Base-by-base conservation (phyloP, 2,888 invertebrate genomes). In the Leucoptera coffeella region DNA sequence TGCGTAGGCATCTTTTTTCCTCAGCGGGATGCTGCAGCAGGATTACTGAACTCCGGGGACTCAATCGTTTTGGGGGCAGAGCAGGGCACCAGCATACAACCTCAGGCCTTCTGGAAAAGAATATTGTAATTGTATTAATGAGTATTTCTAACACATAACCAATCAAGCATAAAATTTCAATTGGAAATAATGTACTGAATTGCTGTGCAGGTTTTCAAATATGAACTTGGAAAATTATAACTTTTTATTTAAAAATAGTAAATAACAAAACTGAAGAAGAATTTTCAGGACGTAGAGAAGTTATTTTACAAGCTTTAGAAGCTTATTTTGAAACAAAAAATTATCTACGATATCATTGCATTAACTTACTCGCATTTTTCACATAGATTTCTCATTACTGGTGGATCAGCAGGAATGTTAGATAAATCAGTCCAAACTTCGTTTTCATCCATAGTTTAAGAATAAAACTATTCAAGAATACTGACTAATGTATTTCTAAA, bases 21-120 rank as follows among this genome's bases (percentile, higher is more conserved):
- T 94, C 94, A 32, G 90, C 91, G 9, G 94, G 94, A 65, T 94
- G 94, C 54, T 94, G 94, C 5, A 94, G 67, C 30, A 94, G 74
- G 36, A 91, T 78, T 24, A 94, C 73, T 40, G 74, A 77, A 31
- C 87, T 86, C 28, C 67, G 62, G 9, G 88, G 82, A 29, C 56
- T 52, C 14, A 93, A 45, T 23, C 78, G 82, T 28, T 77, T 73
- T 27, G 76, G 60, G 5, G 93, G 92, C 32, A 94, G 60, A 22
- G 82, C 86, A 19, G 77, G 72, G 55, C 93, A 94, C 89, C 92
- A 94, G 50, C 94, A 94, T n/a, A 92, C 92, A 22, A 75, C 77
- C 15, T 64, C 51, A 3, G 94, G 94, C 35, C 93, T 77, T 36
- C 93, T 93, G 46, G 34, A 67, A 52, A 28, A 25, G 5, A 12